Base-by-base conservation (phyloP, 2,888 invertebrate species). In the Cetonia aurata region DNA sequence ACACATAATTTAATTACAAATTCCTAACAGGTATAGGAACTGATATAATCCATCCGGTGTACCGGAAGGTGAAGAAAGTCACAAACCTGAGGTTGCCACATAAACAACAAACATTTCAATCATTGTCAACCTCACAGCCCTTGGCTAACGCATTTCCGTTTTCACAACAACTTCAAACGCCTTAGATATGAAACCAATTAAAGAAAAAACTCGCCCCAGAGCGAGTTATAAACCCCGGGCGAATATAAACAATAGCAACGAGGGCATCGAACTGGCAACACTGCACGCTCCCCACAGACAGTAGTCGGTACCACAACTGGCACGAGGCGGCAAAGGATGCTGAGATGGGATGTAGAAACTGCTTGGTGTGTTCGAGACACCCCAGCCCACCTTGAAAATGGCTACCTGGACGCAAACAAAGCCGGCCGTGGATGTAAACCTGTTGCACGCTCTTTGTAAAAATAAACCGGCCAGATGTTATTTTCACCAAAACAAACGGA, bases 351-450 rank as follows among this genome's bases (percentile, higher is more conserved):
- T 44, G 59, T 70, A 53, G 71, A 71, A 68, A 69, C 72, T 73
- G 69, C 74, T 71, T 52, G 59, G 44, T 71, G 41, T 52, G 41
- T 70, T 70, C 70, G 69, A 73, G 71, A 71, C 75, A 77, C 76
- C 75, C 75, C 69, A 74, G 75, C 78, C 80, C 80, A 81, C 80
- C 80, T 81, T 79, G 80, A 81, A 80, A 80, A 87, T 88, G 88
- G 88, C 88, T 88, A 88, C 87, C 88, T 88, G 87, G 86, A 86
- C 86, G 86, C 87, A 87, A 87, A 87, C 87, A 87, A 79, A 80
- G 76, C 76, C 15, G 6, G n/a, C 19, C 2, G 25, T 3, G 31
- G 13, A 59, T n/a, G 33, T 86, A 86, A 85, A 88, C 88, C 88
- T 88, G 88, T 88, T 88, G 88, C 87, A 42, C 56, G 56, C 9